These are phyloP conservation scores for Ophioderma brevispina DNA, from an alignment of 35 echinoderm and acorn worm genomes.

Conservation along the genomic window DNA sequence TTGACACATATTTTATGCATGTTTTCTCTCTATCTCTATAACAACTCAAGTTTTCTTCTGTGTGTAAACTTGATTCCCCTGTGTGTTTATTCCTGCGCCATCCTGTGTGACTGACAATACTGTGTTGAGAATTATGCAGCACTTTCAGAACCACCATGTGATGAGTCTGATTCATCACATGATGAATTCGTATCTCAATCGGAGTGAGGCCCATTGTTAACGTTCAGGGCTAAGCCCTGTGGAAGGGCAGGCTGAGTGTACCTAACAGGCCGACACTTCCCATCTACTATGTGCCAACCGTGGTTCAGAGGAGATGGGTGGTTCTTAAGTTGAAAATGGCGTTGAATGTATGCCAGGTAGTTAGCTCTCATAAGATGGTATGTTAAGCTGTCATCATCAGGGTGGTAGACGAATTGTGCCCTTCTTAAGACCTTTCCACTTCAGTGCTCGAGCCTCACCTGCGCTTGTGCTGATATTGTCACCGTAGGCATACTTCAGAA, in stretches of 20 bases:
- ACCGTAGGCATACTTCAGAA: background rate
- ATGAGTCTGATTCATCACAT: no score
- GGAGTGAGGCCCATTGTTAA: no score
- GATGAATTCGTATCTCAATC: no score
- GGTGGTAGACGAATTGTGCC: constrained; percentile 19
- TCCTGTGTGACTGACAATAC: no score
- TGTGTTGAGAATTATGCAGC: no score
- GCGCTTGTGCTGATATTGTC: background rate
- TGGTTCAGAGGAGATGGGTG: constrained; percentile 48
- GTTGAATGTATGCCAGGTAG: background rate
- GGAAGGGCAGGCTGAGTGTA: background rate
- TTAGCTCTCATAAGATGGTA: constrained; percentile 8
- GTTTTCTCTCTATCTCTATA: no score
- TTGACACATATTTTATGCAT: no score
- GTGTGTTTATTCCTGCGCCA: no score
- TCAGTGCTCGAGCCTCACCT: constrained; percentile 24
- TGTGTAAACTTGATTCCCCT: no score
- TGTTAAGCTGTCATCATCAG: constrained; percentile 16
- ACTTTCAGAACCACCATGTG: no score
- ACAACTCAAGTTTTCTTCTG: no score
- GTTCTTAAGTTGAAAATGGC: background rate
- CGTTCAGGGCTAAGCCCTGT: no score
- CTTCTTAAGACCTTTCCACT: constrained; percentile 23
- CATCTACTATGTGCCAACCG: background rate
- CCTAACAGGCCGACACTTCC: background rate